phyloP scores from a whole-genome alignment of 2,797 vertebrate species.

The Periparus ater region DNA sequence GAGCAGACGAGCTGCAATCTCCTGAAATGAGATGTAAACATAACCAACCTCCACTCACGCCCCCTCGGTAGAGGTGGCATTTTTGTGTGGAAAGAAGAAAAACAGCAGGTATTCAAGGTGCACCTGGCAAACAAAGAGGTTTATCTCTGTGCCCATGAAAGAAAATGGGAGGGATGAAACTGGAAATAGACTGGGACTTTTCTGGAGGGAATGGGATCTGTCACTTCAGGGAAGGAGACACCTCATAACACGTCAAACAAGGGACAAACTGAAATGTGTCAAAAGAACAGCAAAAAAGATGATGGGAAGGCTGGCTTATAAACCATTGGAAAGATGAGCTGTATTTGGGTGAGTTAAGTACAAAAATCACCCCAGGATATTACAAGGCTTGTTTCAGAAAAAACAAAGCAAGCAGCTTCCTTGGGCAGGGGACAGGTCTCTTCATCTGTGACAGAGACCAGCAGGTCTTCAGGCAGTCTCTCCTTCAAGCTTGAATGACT shows the following conservation, averaged over 20 bases:
- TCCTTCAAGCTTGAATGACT: background rate
- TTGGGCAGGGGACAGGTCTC: background rate
- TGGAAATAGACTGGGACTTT: background rate
- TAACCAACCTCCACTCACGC: background rate
- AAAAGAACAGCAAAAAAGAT: background rate
- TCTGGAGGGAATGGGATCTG: background rate
- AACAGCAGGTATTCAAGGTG: background rate
- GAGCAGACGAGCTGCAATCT: background rate
- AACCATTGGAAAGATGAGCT: background rate
- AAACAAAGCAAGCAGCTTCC: background rate
- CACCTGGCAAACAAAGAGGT: background rate
- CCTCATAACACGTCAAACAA: accelerated
- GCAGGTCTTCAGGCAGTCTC: background rate
- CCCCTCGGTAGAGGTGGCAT: background rate
- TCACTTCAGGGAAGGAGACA: background rate
- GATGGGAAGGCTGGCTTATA: background rate
- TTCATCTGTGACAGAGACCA: background rate
- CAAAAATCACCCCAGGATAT: background rate
- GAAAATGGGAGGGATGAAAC: background rate
- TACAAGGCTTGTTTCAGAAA: background rate
- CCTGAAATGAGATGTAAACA: conserved; percentile 7
- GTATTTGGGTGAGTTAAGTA: background rate
- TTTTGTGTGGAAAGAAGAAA: background rate
- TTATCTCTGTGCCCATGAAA: background rate
- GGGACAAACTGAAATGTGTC: background rate